Evolutionary conservation across 2,888 invertebrate genomes (phyloP).

Genomic region (Drosophila longiperda): DNA sequence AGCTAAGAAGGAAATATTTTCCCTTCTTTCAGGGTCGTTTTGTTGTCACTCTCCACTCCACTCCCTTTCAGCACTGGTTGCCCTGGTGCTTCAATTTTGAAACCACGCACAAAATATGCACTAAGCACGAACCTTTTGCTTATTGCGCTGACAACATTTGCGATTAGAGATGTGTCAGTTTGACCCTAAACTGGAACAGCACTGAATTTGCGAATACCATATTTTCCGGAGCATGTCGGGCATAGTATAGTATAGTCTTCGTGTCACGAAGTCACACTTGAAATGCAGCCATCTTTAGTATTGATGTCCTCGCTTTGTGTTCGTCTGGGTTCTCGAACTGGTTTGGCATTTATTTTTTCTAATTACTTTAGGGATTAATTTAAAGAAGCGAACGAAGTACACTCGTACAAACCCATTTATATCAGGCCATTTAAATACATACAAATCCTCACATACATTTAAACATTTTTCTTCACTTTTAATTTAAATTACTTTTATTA

Average conservation of each 20-base stretch:
- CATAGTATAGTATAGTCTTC: neutral
- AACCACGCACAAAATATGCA: conserved; percentile 72
- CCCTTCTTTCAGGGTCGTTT: conserved; percentile 2
- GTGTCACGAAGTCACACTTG: conserved; percentile 4
- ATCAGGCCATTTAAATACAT: conserved; percentile 49
- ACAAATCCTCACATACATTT: conserved; percentile 32
- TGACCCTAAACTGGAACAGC: neutral
- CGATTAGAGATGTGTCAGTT: conserved; percentile 11
- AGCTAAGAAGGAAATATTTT: neutral
- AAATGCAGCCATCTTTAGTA: conserved; percentile 2
- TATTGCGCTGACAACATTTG: conserved; percentile 15
- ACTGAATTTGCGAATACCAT: neutral
- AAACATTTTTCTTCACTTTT: conserved; percentile 78
- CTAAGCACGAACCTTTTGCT: conserved; percentile 70
- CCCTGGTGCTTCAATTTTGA: conserved; percentile 54
- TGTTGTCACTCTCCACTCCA: neutral
- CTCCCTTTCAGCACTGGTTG: conserved; percentile 28
- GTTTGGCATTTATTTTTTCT: conserved; percentile 68
- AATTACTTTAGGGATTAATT: conserved; percentile 82
- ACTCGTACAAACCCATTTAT: conserved; percentile 43
- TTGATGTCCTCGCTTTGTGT: conserved; percentile 9
- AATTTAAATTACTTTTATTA: conserved; percentile 83
- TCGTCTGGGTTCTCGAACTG: conserved; percentile 66
- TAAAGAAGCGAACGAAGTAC: conserved; percentile 65
- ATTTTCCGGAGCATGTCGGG: neutral